Base-by-base conservation (phyloP, 1,140 invertebrate species). In the Brachionus paranguensis region DNA sequence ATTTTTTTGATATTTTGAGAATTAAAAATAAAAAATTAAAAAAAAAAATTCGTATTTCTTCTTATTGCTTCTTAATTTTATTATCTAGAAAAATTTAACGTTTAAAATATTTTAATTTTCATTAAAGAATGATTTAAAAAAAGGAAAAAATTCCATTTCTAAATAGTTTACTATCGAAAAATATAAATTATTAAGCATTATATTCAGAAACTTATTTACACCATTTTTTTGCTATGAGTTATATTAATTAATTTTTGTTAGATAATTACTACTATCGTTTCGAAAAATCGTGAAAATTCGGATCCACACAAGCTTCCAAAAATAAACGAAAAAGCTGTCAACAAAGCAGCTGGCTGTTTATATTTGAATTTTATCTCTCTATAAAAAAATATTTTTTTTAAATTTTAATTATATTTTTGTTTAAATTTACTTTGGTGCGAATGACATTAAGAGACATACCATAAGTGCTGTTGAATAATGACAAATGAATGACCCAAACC, bases 381-480 rank as follows among this genome's bases (percentile, higher is more conserved):
- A 50, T 55, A 20, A 6, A 6, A 53, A 43, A 29, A 5, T 20
- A 50, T 37, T 37, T 7, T 37, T 37, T 33, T 27, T n/a, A 10
- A 37, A 20, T 33, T 3, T 27, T 24, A 12, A 43, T 5, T 24
- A 29, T 8, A 17, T 8, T 60, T 53, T 53, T 10, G 1, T 29
- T 79, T 64, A 20, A 81, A 81, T 14, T 45, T 81, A 81, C 78
- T 68, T 81, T 43, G 78, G 78, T 29, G 78, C 27, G 20, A 81
- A 81, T 7, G 43, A 24, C 78, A 81, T 81, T 27, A 81, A 24
- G 14, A 60, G 53, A 29, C 50, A 29, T 2, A 64, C 33, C 5
- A 81, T 43, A 14, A 60, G 8, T 14, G 50, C 50, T 14, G 78
- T 64, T 17, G 64, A 37, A 27, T 64, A 81, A 47, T 68, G 53